phyloP scores from a whole-genome alignment of 1,140 invertebrate genomes.

The Amyelois transitella region DNA sequence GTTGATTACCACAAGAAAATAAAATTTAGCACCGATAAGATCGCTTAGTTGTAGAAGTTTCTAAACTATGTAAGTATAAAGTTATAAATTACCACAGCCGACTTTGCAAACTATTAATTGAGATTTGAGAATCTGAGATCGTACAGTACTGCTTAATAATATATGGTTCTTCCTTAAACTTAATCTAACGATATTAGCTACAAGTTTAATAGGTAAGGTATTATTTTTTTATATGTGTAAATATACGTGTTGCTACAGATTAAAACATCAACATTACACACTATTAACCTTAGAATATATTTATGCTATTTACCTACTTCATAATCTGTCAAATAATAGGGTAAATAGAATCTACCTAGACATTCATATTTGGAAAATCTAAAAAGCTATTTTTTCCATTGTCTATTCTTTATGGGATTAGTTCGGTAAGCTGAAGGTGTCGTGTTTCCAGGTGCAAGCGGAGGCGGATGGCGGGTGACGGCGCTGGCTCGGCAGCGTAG shows the following conservation, averaged over 20 bases:
- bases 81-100: neutral
- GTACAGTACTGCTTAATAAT: too few species aligned
- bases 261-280: too few species aligned
- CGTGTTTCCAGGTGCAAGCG: slow-evolving; percentile 34
- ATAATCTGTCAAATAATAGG: neutral
- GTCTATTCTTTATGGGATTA: neutral
- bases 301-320: neutral
- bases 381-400: neutral
- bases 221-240: too few species aligned
- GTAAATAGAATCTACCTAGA: neutral
- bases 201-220: too few species aligned
- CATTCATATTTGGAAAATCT: too few species aligned
- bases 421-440: neutral
- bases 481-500: slow-evolving; percentile 38
- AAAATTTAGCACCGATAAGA: too few species aligned
- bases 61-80: neutral
- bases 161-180: too few species aligned
- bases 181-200: too few species aligned
- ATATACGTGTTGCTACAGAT: too few species aligned
- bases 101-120: neutral
- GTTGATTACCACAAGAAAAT: too few species aligned
- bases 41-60: neutral
- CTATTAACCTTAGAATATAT: too few species aligned
- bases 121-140: slow-evolving; percentile 9
- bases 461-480: slow-evolving; percentile 46